Conservation (phyloP, 2,797 vertebrate genomes). For the Oryzias dopingdopingensis region DNA sequence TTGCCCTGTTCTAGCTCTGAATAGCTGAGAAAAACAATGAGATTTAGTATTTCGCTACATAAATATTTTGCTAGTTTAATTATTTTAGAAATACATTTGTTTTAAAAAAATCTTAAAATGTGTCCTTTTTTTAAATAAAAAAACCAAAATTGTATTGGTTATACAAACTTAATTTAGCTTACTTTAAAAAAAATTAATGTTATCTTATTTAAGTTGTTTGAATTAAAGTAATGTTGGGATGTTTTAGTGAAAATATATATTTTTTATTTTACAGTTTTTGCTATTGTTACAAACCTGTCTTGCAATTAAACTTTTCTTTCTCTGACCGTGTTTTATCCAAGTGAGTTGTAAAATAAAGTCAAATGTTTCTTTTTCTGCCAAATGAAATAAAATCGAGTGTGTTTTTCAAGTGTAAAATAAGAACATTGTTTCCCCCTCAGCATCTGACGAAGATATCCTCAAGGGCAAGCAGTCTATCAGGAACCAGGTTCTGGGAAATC, state of each 20-base stretch:
- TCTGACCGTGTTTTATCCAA: conserved; percentile 4
- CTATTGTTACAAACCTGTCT: no score
- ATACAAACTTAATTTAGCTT: no score
- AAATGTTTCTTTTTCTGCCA: background rate
- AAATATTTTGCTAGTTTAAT: background rate
- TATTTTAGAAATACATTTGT: background rate
- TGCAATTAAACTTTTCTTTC: no score
- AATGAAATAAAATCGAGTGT: background rate
- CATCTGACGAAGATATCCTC: conserved; percentile 89
- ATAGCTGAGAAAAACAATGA: conserved; percentile 1
- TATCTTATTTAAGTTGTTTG: no score
- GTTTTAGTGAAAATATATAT: no score
- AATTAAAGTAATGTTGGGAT: no score
- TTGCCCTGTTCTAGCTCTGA: background rate
- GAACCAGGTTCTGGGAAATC: conserved; percentile 89
- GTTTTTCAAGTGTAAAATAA: conserved; percentile 23
- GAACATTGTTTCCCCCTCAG: conserved; percentile 69
- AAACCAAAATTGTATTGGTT: no score
- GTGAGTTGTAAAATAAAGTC: conserved; percentile 2
- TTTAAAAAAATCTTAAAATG: background rate
- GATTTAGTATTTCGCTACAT: background rate
- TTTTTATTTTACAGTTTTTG: no score
- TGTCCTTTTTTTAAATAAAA: no score
- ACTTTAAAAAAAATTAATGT: no score
- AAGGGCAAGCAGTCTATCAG: conserved; percentile 95